Evolutionary conservation across 2,888 invertebrate genomes (phyloP).

Genomic region (Kryphioiulus occultus): DNA sequence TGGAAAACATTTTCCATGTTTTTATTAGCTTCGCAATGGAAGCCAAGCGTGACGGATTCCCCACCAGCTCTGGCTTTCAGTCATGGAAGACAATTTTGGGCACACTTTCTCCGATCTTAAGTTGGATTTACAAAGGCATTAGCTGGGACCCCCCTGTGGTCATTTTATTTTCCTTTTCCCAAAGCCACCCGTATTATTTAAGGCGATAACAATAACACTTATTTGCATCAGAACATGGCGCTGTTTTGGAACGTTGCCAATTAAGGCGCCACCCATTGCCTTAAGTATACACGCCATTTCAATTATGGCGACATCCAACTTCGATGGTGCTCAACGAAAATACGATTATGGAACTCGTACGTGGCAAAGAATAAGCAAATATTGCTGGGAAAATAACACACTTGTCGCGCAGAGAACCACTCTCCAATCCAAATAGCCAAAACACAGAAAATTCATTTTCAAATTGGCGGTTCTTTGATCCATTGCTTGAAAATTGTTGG

Average conservation of each 20-base stretch:
- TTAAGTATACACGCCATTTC: background rate
- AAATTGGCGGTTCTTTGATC: too few relatives aligned
- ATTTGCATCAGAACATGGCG: background rate
- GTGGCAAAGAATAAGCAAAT: background rate
- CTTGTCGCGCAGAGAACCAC: background rate
- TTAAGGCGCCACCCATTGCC: background rate
- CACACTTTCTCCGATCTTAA: background rate
- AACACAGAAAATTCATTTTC: background rate
- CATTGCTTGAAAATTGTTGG: too few relatives aligned
- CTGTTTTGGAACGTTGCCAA: background rate
- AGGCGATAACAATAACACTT: conserved; percentile 5
- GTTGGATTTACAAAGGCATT: conserved; percentile 11
- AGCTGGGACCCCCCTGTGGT: background rate
- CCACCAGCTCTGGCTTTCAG: background rate
- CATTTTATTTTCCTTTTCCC: conserved; percentile 12
- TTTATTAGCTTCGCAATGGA: background rate
- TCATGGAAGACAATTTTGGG: conserved; percentile 1
- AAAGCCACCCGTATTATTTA: background rate
- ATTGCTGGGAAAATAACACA: background rate
- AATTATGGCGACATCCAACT: background rate
- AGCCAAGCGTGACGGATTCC: background rate
- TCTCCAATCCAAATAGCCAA: background rate
- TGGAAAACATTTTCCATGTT: background rate
- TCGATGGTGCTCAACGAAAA: background rate
- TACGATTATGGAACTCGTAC: background rate